Evolutionary conservation across 2,113 vertebrate species (phyloP), one percentile per base, ranked within the genome.

Genomic region (Oenanthe melanoleuca): DNA sequence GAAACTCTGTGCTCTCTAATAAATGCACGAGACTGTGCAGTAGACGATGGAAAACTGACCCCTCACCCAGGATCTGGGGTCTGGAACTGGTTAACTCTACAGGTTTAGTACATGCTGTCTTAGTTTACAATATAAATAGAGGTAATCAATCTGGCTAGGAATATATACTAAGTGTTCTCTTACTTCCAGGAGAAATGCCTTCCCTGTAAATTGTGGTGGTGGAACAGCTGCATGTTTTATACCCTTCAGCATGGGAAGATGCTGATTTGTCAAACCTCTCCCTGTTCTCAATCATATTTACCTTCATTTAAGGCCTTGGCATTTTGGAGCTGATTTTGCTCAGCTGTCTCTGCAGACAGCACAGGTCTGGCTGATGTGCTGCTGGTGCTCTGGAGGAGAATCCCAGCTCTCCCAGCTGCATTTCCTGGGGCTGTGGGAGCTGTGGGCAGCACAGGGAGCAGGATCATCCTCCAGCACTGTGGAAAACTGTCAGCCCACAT

Each of bases 81-180:
- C 88, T 96, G 93, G 90, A 90, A 84, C 82, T 86, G 72, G 66
- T 96, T 95, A 87, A 61, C 73, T 89, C 0, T 5, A 53, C 23
- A 26, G 61, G 61, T 60, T 83, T 56, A 80, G 85, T 78, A 73
- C 9, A 38, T 83, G 88, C 88, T 93, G 75, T 78, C 95, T 96
- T 90, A 31, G 38, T 90, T 95, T 94, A 88, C 86, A 86, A 6
- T 93, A 80, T 94, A 95, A 93, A 86, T 78, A 92, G 60, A 75
- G 67, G 77, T 71, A 93, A 96, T 95, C 88, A 94, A 50, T 94
- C 94, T 84, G 90, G 64, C 75, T 69, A 92, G 73, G 75, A 93
- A 40, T 83, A 90, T 86, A 90, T 90, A 88, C 53, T 60, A 28
- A 88, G 80, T 53, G 57, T 86, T 94, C 85, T 55, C 72, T 88